Evolutionary conservation across 64 coral and sea anemone species (phyloP).

Genomic region (Stichodactyla mertensii): DNA sequence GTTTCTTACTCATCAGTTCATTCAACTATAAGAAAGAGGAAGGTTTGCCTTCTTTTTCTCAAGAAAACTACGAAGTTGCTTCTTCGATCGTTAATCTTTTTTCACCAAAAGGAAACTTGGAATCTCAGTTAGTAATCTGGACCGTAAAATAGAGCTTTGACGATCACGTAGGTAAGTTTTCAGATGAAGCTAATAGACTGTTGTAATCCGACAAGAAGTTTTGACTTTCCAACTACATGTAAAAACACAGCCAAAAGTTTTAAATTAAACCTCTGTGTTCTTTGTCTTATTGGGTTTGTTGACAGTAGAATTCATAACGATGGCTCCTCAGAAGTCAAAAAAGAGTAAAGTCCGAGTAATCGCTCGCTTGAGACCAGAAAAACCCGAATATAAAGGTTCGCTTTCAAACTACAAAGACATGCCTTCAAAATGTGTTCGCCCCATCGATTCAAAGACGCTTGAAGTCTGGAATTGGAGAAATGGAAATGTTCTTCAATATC

Average conservation of each 20-base stretch:
- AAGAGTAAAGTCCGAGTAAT: constrained; percentile 52
- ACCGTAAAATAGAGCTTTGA: too few relatives aligned
- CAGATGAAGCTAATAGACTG: background rate
- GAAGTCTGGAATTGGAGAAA: constrained; percentile 74
- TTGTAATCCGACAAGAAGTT: background rate
- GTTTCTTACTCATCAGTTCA: background rate
- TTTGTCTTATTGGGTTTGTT: background rate
- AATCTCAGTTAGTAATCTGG: too few relatives aligned
- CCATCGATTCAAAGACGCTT: constrained; percentile 36
- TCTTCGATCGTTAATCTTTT: background rate
- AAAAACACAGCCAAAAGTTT: background rate
- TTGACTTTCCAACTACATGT: background rate
- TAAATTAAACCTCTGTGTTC: background rate
- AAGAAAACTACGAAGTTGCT: background rate
- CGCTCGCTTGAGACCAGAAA: constrained; percentile 40
- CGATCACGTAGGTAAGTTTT: too few relatives aligned
- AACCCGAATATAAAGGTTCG: background rate
- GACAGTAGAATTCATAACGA: background rate
- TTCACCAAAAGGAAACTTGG: too few relatives aligned
- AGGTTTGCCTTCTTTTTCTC: background rate
- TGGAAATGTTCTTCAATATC: constrained; percentile 35
- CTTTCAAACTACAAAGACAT: background rate
- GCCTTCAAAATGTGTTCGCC: constrained; percentile 41
- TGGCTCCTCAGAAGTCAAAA: constrained; percentile 11
- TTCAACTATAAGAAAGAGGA: too few relatives aligned